Evolutionary conservation across 2,797 vertebrate species (phyloP).

Genomic region (Cottoperca gobio): DNA sequence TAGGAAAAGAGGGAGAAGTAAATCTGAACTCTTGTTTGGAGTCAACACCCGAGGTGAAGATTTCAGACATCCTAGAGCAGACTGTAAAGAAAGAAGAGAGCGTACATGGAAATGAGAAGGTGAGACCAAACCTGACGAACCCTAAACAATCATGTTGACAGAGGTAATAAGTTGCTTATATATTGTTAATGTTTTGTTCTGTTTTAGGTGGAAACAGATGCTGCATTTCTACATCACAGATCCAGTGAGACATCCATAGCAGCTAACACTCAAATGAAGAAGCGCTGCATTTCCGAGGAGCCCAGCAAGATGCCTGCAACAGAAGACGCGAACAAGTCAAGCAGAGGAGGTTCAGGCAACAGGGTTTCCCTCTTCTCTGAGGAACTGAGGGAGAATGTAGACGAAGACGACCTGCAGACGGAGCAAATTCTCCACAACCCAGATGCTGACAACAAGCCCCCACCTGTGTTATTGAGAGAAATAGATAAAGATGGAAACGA

Average conservation of each 20-base stretch:
- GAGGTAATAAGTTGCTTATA: not conserved
- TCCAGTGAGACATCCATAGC: conserved; percentile 1
- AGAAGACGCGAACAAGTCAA: not conserved
- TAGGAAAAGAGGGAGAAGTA: not conserved
- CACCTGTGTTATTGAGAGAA: conserved; percentile 76
- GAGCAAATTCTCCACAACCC: conserved; percentile 2
- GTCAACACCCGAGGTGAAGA: not conserved
- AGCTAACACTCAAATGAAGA: not conserved
- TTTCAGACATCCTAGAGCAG: conserved; percentile 16
- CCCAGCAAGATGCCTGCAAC: not conserved
- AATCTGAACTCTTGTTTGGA: conserved; percentile 5
- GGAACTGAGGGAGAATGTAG: conserved; percentile 22
- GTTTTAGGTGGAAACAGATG: conserved; percentile 46
- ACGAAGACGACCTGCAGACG: conserved; percentile 58
- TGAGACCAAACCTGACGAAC: conserved; percentile 30
- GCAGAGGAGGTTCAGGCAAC: not conserved
- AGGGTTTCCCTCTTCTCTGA: conserved; percentile 6
- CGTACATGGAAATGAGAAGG: conserved; percentile 26
- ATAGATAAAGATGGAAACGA: conserved; percentile 81
- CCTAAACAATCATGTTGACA: not conserved
- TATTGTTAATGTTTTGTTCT: not conserved
- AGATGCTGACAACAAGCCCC: not conserved
- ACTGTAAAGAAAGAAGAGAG: not conserved
- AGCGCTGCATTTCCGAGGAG: not conserved
- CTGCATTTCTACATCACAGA: conserved; percentile 3